Conservation (phyloP, 2,888 invertebrate species). For the Tethea ocularis region DNA sequence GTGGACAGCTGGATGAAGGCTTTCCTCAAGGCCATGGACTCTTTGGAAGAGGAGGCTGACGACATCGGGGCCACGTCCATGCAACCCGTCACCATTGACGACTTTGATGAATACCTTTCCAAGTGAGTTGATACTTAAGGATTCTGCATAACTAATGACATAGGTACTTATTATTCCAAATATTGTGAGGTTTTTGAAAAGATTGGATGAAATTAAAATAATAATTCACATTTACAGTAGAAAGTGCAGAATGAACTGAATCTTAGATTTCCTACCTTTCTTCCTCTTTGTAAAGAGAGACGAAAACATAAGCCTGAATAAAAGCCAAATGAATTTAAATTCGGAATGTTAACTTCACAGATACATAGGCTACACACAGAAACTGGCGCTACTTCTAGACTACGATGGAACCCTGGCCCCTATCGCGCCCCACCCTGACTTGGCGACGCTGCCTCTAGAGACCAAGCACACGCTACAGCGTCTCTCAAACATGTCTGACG, state of each 20-base stretch:
- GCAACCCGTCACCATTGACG: conserved; percentile 95
- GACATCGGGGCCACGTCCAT: conserved; percentile 93
- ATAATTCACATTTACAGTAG: too few species aligned
- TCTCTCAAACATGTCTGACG: conserved; percentile 92
- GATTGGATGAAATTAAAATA: too few species aligned
- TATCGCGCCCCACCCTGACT: conserved; percentile 94
- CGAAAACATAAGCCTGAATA: not conserved
- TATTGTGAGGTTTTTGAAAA: too few species aligned
- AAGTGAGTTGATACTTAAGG: conserved; percentile 85
- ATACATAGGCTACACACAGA: conserved; percentile 93
- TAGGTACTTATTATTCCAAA: too few species aligned
- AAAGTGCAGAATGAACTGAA: too few species aligned
- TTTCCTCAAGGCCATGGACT: conserved; percentile 94
- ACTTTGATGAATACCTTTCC: conserved; percentile 94
- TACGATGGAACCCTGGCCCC: conserved; percentile 96
- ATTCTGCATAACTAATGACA: too few species aligned
- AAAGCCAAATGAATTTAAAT: not conserved
- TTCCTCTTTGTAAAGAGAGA: not conserved
- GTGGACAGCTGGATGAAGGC: conserved; percentile 95
- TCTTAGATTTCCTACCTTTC: too few species aligned
- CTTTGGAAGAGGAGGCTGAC: conserved; percentile 90
- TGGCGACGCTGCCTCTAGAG: conserved; percentile 93
- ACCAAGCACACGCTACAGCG: conserved; percentile 93
- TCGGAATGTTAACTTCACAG: conserved; percentile 63
- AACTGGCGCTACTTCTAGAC: conserved; percentile 92